Base-by-base conservation (phyloP, 1,140 invertebrate species). In the Musca vetustissima region DNA sequence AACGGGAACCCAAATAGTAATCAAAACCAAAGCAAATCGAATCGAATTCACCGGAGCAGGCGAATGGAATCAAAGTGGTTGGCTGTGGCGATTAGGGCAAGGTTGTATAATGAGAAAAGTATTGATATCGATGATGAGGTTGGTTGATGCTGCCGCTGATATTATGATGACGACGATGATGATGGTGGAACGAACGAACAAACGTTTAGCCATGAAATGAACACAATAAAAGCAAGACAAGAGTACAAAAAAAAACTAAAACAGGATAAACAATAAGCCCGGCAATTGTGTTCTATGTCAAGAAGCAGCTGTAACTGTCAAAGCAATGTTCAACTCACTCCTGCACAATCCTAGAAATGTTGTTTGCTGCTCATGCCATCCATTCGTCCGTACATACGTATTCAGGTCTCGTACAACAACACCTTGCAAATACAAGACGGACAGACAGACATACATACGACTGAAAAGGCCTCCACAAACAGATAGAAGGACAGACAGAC, bases 261-360 rank as follows among this genome's bases (percentile, higher is more conserved):
- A 43, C 36, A 43, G 36, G 36, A 4, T 13, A 43, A 43, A 43
- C 36, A 43, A 43, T 43, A 36, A n/a, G 57, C 57, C 57, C 36
- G 36, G 36, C 36, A 43, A 43, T 43, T 43, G 36, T 43, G 36
- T 43, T 43, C 36, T 59, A 36, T 61, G 57, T 61, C 57, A 61
- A 61, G 57, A 61, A 61, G 57, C 57, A 61, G 57, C 57, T 61
- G 57, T 61, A 61, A 61, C 57, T 61, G 57, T 61, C 57, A 61
- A 61, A 61, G 57, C 57, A 61, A 61, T 36, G 28, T 19, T 36
- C n/a, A 61, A n/a, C 57, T 61, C 53, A 57, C 32, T 59, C 24
- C 7, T 11, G 21, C 28, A n/a, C 53, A 55, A 25, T 24, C 53
- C 14, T 55, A 13, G 53, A 59, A 28, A 28, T 59, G 24, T n/a